Conservation (phyloP, 2,888 invertebrate species). For the Cryptus viduatorius region DNA sequence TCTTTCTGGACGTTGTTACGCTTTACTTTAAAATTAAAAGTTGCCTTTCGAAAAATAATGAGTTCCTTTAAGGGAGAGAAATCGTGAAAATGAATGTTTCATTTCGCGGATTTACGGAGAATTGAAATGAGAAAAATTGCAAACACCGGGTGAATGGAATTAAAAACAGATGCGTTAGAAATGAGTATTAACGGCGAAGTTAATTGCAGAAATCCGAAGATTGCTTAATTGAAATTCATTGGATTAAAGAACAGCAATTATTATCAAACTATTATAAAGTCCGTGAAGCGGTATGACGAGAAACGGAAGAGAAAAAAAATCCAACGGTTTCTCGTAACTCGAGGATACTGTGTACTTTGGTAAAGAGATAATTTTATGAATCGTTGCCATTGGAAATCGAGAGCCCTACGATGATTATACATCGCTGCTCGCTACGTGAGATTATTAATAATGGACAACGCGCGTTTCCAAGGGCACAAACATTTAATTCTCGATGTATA, state of each 20-base stretch:
- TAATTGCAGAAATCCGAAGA: not conserved
- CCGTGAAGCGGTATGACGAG: not conserved
- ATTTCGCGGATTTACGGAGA: no score
- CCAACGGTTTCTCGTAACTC: not conserved
- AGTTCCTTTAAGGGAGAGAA: no score
- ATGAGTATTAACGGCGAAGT: not conserved
- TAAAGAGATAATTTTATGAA: not conserved
- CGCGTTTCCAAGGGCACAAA: not conserved
- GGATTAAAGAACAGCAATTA: not conserved
- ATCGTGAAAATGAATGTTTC: no score
- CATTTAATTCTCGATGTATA: not conserved
- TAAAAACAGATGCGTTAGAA: not conserved
- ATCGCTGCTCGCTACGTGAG: not conserved
- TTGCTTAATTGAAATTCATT: not conserved
- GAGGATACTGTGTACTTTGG: not conserved
- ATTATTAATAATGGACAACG: not conserved
- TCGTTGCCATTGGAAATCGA: not conserved
- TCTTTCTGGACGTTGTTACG: not conserved
- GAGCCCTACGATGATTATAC: not conserved
- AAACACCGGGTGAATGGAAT: no score
- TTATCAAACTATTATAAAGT: not conserved
- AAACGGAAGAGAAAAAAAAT: not conserved
- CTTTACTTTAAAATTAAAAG: not conserved
- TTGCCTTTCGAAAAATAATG: not conserved
- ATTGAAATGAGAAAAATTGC: no score